These are phyloP conservation scores for Archaeoteleia sp. DNA, from an alignment of 2,888 invertebrate genomes.

Conservation along the genomic window DNA sequence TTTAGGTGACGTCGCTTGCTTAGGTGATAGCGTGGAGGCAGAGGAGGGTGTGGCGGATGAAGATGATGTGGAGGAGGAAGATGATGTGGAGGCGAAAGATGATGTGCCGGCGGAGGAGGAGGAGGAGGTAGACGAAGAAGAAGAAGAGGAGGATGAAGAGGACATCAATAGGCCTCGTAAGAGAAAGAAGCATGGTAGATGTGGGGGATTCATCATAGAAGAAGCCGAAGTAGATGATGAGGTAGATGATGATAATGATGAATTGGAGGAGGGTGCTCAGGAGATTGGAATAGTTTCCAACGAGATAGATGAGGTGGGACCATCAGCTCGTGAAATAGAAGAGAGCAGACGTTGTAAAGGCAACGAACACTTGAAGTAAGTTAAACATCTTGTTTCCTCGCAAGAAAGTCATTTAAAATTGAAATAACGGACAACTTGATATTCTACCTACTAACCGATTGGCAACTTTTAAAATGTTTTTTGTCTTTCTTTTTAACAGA, in stretches of 20 bases:
- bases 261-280: conserved; percentile 97
- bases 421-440: too few species aligned
- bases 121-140: too few species aligned
- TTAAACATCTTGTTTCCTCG: too few species aligned
- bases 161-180: conserved; percentile 86
- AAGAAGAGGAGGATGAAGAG: conserved; percentile 87
- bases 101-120: too few species aligned
- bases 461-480: not conserved
- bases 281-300: conserved; percentile 94
- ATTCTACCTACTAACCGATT: not conserved
- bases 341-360: conserved; percentile 89
- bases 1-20: conserved; percentile 77
- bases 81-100: too few species aligned
- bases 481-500: conserved; percentile 64
- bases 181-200: conserved; percentile 88
- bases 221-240: too few species aligned
- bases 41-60: too few species aligned
- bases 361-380: conserved; percentile 92
- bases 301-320: conserved; percentile 93
- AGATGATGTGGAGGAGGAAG: too few species aligned
- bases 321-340: conserved; percentile 96
- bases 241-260: conserved; percentile 96
- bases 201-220: conserved; percentile 96
- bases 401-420: too few species aligned
- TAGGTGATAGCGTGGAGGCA: conserved; percentile 82